These are phyloP conservation scores for Vireo altiloquus DNA, from an alignment of 2,113 vertebrate genomes.

Conservation along the genomic window DNA sequence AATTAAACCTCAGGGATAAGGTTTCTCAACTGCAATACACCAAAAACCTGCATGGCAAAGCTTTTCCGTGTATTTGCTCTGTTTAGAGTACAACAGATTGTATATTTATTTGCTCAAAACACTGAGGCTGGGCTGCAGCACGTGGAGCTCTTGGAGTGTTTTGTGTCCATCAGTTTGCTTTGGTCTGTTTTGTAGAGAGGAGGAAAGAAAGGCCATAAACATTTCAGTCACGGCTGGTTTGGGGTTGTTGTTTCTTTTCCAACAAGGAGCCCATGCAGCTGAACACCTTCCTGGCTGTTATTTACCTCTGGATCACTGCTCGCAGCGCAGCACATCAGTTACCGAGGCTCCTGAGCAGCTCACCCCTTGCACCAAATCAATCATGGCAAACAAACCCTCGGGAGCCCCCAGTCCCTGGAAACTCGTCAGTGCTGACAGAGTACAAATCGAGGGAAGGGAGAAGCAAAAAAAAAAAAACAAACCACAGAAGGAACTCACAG, in stretches of 20 bases:
- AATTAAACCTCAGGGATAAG: neutral
- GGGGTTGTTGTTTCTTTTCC: neutral
- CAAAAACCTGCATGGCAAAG: too few relatives aligned
- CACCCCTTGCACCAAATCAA: neutral
- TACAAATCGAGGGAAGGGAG: neutral
- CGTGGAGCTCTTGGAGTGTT: rapidly evolving
- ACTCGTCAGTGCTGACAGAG: neutral
- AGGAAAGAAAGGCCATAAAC: neutral
- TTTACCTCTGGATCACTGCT: neutral
- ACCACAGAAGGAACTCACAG: neutral
- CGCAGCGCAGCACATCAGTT: neutral
- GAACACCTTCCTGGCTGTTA: neutral
- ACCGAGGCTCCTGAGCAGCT: neutral
- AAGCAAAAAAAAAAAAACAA: too few relatives aligned
- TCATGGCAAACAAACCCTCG: neutral
- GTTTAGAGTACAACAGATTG: too few relatives aligned
- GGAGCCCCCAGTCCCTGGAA: neutral
- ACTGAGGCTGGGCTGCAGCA: neutral
- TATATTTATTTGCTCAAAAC: neutral
- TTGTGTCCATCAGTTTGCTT: neutral
- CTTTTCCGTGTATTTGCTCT: too few relatives aligned
- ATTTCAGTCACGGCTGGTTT: rapidly evolving
- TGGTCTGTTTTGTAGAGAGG: neutral
- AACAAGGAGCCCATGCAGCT: neutral
- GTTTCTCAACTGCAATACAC: too few relatives aligned